A percentile compares a stretch with the other conserved stretches of the same genome.
Conservation (phyloP, 2,888 invertebrate genomes). For the Gymnosoma rotundatum region DNA sequence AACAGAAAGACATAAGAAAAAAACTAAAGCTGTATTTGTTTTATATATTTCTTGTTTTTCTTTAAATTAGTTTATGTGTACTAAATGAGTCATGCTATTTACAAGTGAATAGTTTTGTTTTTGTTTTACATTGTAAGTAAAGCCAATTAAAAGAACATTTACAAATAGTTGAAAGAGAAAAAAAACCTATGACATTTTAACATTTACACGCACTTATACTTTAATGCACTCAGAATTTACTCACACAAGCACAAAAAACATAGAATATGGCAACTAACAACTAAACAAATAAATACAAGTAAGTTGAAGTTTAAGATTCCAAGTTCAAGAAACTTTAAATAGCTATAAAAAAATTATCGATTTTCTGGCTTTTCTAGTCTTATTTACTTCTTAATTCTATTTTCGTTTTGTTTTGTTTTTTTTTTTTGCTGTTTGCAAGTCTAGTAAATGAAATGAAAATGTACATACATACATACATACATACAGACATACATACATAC, state of each 20-base stretch:
- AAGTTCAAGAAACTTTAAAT: conserved; percentile 65
- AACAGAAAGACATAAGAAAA: conserved; percentile 21
- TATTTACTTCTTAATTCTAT: conserved; percentile 13
- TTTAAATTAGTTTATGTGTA: not conserved
- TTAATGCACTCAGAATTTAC: not conserved
- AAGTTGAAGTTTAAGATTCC: conserved; percentile 51
- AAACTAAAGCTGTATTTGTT: not conserved
- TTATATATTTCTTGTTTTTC: not conserved
- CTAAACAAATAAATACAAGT: conserved; percentile 1
- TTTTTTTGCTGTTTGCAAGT: conserved; percentile 7
- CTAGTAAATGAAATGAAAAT: conserved; percentile 9
- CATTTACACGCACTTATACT: conserved; percentile 4
- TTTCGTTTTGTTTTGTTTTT: conserved; percentile 16
- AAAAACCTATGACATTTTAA: conserved; percentile 53
- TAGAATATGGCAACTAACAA: conserved; percentile 31
- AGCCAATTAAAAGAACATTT: conserved; percentile 69
- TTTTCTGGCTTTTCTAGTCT: conserved; percentile 31
- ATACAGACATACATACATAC: no score
- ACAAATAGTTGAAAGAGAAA: conserved; percentile 61
- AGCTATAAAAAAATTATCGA: conserved; percentile 46
- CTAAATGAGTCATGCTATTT: not conserved
- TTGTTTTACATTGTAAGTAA: conserved; percentile 23
- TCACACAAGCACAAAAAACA: not conserved
- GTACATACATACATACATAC: no score
- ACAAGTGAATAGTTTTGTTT: conserved; percentile 48